phyloP scores from a whole-genome alignment of 2,113 vertebrate genomes.

The Salvelinus alpinus region DNA sequence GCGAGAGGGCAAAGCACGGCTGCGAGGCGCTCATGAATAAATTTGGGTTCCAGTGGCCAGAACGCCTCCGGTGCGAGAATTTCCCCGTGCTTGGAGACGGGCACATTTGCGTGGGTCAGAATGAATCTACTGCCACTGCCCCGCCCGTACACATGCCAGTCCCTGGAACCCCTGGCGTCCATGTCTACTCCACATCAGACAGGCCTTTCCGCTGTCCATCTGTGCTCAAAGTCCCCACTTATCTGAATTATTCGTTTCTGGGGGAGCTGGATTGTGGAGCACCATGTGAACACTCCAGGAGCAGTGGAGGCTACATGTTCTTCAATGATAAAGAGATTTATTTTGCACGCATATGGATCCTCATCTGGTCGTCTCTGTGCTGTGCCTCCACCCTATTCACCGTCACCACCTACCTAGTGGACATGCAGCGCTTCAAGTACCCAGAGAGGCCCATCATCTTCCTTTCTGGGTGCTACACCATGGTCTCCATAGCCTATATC shows the following conservation, averaged over 20 bases:
- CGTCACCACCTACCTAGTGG: conserved; percentile 93
- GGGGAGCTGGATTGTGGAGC: conserved; percentile 91
- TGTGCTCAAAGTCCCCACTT: conserved; percentile 86
- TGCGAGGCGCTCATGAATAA: conserved; percentile 99
- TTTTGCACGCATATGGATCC: conserved; percentile 94
- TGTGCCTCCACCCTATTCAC: conserved; percentile 97
- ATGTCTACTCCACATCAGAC: conserved; percentile 61
- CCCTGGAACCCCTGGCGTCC: conserved; percentile 56
- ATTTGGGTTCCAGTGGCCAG: conserved; percentile 96
- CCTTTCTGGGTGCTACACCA: conserved; percentile 95
- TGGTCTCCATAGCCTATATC: conserved; percentile 98
- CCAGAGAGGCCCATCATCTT: conserved; percentile 97
- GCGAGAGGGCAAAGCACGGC: conserved; percentile 91
- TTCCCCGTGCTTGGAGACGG: conserved; percentile 91
- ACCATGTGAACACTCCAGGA: conserved; percentile 86
- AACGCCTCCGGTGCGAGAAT: conserved; percentile 90
- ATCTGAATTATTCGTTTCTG: conserved; percentile 93
- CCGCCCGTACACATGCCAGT: conserved; percentile 74
- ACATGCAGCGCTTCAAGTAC: conserved; percentile 98
- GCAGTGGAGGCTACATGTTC: conserved; percentile 89
- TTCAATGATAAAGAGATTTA: conserved; percentile 92
- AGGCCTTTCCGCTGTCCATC: conserved; percentile 86
- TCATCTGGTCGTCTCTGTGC: conserved; percentile 93
- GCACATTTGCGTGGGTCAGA: conserved; percentile 94
- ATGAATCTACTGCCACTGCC: conserved; percentile 84